Percentiles rank a stretch among this genome's conserved stretches.
Conservation (phyloP, 2,113 vertebrate species). For the Scytalopus superciliaris region DNA sequence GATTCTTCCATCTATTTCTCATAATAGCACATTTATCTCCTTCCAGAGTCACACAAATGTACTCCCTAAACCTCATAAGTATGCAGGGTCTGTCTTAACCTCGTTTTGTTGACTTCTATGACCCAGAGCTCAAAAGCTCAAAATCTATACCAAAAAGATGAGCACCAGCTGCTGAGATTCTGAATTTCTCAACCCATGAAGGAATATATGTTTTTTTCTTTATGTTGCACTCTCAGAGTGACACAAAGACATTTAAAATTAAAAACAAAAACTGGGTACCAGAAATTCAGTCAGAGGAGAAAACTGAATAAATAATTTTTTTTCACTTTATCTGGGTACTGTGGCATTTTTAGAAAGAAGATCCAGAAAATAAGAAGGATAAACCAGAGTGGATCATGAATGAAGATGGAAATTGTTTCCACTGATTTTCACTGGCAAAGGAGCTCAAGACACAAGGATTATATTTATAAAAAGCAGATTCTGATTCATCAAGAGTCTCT, state of each 20-base stretch:
- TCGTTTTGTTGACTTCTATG: slow-evolving; percentile 12
- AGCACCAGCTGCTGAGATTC: not conserved
- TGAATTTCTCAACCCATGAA: not conserved
- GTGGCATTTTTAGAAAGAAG: slow-evolving; percentile 74
- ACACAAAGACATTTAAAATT: slow-evolving; percentile 19
- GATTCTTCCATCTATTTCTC: slow-evolving; percentile 21
- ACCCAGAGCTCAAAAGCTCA: slow-evolving; percentile 7
- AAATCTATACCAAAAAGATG: not conserved
- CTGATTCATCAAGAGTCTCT: slow-evolving; percentile 36
- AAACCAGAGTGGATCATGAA: slow-evolving; percentile 69
- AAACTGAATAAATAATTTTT: slow-evolving; percentile 57
- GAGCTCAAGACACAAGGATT: slow-evolving; percentile 72
- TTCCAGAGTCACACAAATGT: slow-evolving; percentile 24
- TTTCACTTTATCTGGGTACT: slow-evolving; percentile 55
- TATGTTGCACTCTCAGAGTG: not conserved
- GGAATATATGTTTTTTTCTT: not conserved
- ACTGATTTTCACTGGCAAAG: slow-evolving; percentile 80
- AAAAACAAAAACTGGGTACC: not conserved
- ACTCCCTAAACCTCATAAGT: not conserved
- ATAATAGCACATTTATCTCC: slow-evolving; percentile 24
- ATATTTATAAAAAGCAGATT: slow-evolving; percentile 72
- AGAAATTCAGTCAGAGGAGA: not conserved
- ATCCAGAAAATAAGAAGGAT: slow-evolving; percentile 67
- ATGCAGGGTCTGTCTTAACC: slow-evolving; percentile 5
- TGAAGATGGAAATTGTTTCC: slow-evolving; percentile 81